Base-by-base conservation (phyloP, 2,797 vertebrate species). In the Acanthopagrus latus region DNA sequence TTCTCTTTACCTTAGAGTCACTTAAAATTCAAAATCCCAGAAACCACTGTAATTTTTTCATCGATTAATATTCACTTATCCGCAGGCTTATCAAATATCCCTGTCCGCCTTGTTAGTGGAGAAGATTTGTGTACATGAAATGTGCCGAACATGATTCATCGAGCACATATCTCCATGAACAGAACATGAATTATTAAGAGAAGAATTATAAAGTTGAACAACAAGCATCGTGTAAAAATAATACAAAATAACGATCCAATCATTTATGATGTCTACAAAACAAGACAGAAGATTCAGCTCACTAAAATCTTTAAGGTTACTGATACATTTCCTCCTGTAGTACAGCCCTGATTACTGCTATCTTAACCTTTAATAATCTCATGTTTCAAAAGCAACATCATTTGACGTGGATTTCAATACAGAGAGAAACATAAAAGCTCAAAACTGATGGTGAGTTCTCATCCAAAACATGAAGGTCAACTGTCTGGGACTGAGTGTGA, bases 381-480 rank as follows among this genome's bases (percentile, higher is more conserved):
- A 16, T 27, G 8, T 48, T 55, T 38, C 55, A 20, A 44, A 50
- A 1, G 20, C 16, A 38, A 17, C 9, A 51, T 62, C 20, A n/a
- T 75, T 7, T 50, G 20, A 50, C 11, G 38, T 29, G 29, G 2
- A 23, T 55, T 80, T 74, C 67, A 18, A n/a, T 72, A 82, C n/a
- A 43, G 54, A 64, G 38, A 47, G 59, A 58, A 54, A 16, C 4
- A 25, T 16, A 55, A 43, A 74, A 72, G 73, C 57, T 71, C 59
- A 78, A 68, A 33, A 13, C 56, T 62, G 77, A 56, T 75, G 38
- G 52, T 50, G 60, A 38, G 41, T 54, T 76, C 71, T 66, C 48
- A 50, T 73, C 56, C 62, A 71, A 43, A 71, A 16, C 27, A 54
- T 25, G 64, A 77, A 88, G 78, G 76, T 81, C 64, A 76, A 23